These are phyloP conservation scores for Melanostigma gelatinosum DNA, from an alignment of 2,113 vertebrate species.

Conservation along the genomic window DNA sequence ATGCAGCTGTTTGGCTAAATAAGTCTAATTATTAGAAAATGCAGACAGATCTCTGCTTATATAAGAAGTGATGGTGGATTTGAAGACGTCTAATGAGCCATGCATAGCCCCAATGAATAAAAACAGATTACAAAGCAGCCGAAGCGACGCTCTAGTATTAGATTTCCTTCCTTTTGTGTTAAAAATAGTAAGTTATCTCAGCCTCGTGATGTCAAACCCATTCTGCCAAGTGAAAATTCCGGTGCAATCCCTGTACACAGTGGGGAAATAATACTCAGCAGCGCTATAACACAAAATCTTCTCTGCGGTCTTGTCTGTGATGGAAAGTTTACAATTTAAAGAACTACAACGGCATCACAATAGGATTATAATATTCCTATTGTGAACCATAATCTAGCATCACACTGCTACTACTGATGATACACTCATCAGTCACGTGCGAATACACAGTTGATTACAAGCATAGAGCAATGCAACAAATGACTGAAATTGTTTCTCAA, in stretches of 20 bases:
- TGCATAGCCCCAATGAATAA: conserved; percentile 6
- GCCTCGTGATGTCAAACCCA: conserved; percentile 16
- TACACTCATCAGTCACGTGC: no score
- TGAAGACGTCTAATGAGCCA: background rate
- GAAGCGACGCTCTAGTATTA: background rate
- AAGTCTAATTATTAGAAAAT: background rate
- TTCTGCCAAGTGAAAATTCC: conserved; percentile 11
- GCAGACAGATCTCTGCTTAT: conserved; percentile 10
- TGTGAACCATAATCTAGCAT: background rate
- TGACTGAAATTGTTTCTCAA: background rate
- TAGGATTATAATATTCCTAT: background rate
- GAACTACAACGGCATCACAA: background rate
- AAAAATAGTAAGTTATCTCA: conserved; percentile 46
- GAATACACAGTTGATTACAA: background rate
- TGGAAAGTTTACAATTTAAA: background rate
- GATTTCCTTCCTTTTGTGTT: conserved; percentile 13
- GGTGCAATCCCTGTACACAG: background rate
- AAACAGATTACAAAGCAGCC: conserved; percentile 14
- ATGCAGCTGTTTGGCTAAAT: background rate
- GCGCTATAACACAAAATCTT: background rate
- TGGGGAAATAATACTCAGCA: conserved; percentile 36
- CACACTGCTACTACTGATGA: background rate
- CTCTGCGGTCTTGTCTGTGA: background rate
- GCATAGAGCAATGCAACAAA: background rate
- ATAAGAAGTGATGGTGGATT: background rate